Evolutionary conservation across 2,888 invertebrate species (phyloP), one percentile per base, ranked within the genome.

Genomic region (Agrilus biguttatus): DNA sequence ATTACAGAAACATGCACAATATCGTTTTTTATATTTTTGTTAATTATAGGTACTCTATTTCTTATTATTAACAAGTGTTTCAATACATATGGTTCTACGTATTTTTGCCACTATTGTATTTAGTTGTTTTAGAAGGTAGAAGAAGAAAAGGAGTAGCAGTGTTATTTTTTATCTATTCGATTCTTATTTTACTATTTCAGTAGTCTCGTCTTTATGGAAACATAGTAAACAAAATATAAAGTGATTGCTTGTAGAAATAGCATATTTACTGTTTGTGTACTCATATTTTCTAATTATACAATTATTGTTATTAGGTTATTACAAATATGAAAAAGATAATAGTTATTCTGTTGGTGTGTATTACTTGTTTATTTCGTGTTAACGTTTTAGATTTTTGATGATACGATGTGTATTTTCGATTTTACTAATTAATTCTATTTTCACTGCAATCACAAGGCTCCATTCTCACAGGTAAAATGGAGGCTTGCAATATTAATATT

Each of bases 401-500:
- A 51, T 45, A 38, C 43, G 10, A 28, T 28, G 28, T 28, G 10
- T 28, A 28, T 10, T 28, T 10, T 28, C 10, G 28, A 28, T 28
- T 28, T 28, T 56, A 74, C 73, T 75, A 75, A 74, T 71, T 63
- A 63, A 71, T 70, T 73, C 69, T 70, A 70, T 69, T 66, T 69
- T 73, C 75, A 77, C 73, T 75, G 75, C 79, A 74, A 76, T 74
- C 76, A 74, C 75, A 80, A 81, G 81, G 81, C 80, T 80, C 83
- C 75, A 82, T 83, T 77, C 76, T 83, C 74, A 82, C 83, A 83
- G 83, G 83, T 83, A 83, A 83, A 79, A 74, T 71, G 77, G 77
- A 73, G 73, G 71, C 73, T 73, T 73, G 72, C 65, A 57, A 63
- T 62, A 59, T 65, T 58, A 62, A 28, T 28, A 28, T 10, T 28